A percentile compares a stretch with the other conserved stretches of the same genome.
Conservation (phyloP, 1,140 invertebrate genomes). For the Musca vetustissima region DNA sequence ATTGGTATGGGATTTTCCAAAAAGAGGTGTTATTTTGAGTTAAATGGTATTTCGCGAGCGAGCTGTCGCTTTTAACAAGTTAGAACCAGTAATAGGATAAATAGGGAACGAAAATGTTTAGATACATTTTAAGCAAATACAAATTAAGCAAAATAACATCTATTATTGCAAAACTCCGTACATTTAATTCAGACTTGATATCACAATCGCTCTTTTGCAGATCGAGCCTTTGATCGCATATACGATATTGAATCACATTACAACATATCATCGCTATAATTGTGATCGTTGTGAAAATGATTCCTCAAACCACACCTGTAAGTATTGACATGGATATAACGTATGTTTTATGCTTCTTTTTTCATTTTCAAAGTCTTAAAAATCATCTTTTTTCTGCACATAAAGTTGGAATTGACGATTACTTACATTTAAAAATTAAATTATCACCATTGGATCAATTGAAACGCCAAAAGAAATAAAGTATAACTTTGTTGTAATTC, state of each 20-base stretch:
- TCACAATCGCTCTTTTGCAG: too few species aligned
- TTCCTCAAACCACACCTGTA: slow-evolving; percentile 17
- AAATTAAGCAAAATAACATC: too few species aligned
- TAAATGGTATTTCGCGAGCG: too few species aligned
- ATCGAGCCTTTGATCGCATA: neutral
- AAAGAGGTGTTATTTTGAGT: too few species aligned
- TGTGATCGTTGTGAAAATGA: slow-evolving; percentile 6
- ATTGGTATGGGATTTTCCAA: too few species aligned
- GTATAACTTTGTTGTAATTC: too few species aligned
- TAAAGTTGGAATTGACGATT: slow-evolving; percentile 1
- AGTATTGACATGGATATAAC: neutral
- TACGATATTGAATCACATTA: slow-evolving; percentile 16
- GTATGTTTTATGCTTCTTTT: neutral
- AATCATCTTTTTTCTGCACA: slow-evolving; percentile 4
- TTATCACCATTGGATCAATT: neutral
- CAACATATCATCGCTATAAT: slow-evolving; percentile 6
- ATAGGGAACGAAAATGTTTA: too few species aligned
- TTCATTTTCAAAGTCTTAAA: neutral
- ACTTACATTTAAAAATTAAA: neutral
- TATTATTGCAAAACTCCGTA: too few species aligned
- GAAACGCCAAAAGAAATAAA: neutral
- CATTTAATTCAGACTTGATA: neutral
- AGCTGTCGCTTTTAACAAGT: too few species aligned
- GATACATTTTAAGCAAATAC: too few species aligned
- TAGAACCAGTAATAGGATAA: too few species aligned